Conservation (phyloP, 2,113 vertebrate genomes). For the Oncorhynchus tshawytscha region DNA sequence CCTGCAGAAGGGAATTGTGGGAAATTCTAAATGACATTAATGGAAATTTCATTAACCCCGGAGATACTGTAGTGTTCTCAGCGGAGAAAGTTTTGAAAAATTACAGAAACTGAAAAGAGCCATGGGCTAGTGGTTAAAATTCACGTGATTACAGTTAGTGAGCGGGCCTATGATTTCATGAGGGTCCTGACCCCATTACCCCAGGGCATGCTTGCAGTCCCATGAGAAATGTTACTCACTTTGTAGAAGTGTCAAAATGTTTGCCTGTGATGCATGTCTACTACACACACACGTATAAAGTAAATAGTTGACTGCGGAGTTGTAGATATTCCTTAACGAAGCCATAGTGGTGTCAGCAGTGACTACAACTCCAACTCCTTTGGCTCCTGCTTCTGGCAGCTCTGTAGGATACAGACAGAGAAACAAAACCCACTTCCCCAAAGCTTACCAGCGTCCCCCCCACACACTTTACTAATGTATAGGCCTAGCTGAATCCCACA, state of each 20-base stretch:
- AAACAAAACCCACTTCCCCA: too few relatives aligned
- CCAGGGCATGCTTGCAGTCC: background rate
- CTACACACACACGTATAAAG: background rate
- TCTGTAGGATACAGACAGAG: too few relatives aligned
- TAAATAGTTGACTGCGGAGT: background rate
- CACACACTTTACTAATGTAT: too few relatives aligned
- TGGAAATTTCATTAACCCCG: constrained; percentile 51
- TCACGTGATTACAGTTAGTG: background rate
- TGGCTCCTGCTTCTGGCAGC: too few relatives aligned
- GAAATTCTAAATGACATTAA: constrained; percentile 58
- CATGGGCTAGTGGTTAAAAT: background rate
- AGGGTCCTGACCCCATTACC: background rate
- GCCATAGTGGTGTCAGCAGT: too few relatives aligned
- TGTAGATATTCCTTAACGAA: too few relatives aligned
- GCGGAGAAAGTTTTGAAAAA: background rate
- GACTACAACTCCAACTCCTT: too few relatives aligned
- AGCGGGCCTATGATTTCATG: background rate
- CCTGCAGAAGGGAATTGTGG: constrained; percentile 42
- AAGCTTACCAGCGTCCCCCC: too few relatives aligned
- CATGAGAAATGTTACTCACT: background rate
- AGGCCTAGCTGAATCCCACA: too few relatives aligned
- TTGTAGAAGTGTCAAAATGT: background rate
- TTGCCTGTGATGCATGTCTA: background rate
- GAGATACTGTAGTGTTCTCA: constrained; percentile 14
- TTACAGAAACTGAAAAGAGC: background rate